Evolutionary conservation across 1,140 invertebrate genomes (phyloP).

Genomic region (Oreohelix idahoensis): DNA sequence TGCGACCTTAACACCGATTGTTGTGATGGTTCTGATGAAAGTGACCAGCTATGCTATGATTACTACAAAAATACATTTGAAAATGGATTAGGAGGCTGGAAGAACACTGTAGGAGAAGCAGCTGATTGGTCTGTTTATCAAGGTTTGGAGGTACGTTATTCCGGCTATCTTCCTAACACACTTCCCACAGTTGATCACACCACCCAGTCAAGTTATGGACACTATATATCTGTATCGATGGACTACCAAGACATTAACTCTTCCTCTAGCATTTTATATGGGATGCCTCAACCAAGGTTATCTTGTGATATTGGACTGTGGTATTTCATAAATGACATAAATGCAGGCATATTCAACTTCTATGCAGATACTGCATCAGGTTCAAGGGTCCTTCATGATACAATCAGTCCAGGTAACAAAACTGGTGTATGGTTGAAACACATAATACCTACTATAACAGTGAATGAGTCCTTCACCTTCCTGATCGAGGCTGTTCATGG

Average conservation of each 20-base stretch:
- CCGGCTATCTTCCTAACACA: neutral
- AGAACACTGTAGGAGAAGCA: neutral
- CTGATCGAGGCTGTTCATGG: constrained; percentile 78
- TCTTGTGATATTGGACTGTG: constrained; percentile 76
- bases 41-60: constrained; percentile 70
- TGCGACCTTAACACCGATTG: constrained; percentile 67
- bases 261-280: neutral
- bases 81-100: constrained; percentile 56
- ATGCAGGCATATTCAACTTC: constrained; percentile 58
- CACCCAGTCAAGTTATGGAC: constrained; percentile 26
- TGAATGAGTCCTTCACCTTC: constrained; percentile 50
- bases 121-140: constrained; percentile 6
- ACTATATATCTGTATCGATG: constrained; percentile 11
- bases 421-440: constrained; percentile 7
- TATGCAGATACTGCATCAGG: constrained; percentile 44
- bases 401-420: neutral
- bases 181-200: constrained; percentile 8
- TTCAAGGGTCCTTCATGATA: neutral
- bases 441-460: neutral
- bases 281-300: constrained; percentile 6
- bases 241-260: neutral
- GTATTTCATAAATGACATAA: constrained; percentile 83
- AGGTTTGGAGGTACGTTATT: neutral
- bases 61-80: constrained; percentile 74
- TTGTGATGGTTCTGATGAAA: constrained; percentile 67